Conservation (phyloP, 2,888 invertebrate genomes). For the Anorthoa munda region DNA sequence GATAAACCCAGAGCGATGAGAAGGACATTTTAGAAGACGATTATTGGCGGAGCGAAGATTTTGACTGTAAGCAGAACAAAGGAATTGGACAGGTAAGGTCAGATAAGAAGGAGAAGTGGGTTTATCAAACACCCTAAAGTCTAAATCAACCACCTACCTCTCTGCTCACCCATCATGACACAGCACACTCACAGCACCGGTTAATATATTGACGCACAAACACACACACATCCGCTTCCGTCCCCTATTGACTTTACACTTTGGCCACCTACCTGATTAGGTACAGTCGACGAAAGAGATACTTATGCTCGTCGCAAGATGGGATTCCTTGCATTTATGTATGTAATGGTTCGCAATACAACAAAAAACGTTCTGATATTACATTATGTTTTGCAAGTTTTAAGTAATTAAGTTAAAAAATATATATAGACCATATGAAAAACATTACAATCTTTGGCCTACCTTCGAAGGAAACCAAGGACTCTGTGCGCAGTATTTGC, state of each 20-base stretch:
- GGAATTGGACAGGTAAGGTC: no score
- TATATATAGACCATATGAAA: neutral
- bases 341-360: no score
- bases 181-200: slow-evolving; percentile 51
- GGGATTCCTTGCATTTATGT: neutral
- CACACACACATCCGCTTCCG: slow-evolving; percentile 65
- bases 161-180: slow-evolving; percentile 41
- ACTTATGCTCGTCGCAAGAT: neutral
- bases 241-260: slow-evolving; percentile 55
- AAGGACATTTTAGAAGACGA: no score
- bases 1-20: no score
- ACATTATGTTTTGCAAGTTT: neutral
- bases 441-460: neutral
- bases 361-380: no score
- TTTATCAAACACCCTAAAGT: neutral
- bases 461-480: neutral
- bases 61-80: no score
- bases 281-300: slow-evolving; percentile 11
- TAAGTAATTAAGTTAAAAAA: neutral
- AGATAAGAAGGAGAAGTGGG: no score
- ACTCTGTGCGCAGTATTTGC: neutral
- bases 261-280: slow-evolving; percentile 64
- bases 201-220: slow-evolving; percentile 68
- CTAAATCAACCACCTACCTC: neutral
- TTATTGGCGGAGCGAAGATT: no score